These are phyloP conservation scores for Sarcophaga carnaria DNA, from an alignment of 2,888 invertebrate species.

Conservation along the genomic window DNA sequence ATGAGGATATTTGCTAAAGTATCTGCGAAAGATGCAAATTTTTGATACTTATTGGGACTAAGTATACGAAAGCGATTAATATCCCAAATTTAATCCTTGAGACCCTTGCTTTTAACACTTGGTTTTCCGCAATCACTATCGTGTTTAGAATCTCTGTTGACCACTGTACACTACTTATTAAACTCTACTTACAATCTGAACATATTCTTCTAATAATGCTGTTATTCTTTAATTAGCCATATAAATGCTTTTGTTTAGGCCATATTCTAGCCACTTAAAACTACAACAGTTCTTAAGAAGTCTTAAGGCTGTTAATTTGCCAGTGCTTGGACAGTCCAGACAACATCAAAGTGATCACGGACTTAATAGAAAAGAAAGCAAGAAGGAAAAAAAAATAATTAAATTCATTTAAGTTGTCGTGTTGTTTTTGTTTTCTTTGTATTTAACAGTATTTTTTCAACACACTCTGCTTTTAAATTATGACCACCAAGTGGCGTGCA, in stretches of 20 bases:
- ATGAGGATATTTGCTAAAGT: no score
- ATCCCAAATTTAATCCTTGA: no score
- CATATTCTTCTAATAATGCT: background rate
- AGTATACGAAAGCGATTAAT: no score
- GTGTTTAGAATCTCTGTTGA: no score
- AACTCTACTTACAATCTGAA: background rate
- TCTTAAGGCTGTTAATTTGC: conserved; percentile 29
- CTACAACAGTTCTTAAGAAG: conserved; percentile 3
- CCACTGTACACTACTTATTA: no score
- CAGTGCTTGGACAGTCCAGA: background rate
- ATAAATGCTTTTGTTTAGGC: conserved; percentile 1
- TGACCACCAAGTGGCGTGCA: conserved; percentile 46
- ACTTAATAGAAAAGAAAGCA: background rate
- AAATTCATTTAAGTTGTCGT: background rate
- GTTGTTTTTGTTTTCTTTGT: background rate
- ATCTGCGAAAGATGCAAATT: no score
- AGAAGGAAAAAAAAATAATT: background rate
- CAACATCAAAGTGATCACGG: background rate
- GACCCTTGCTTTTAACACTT: no score
- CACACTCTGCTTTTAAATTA: conserved; percentile 34
- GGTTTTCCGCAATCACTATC: no score
- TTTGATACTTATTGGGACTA: no score
- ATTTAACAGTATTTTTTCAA: conserved; percentile 41
- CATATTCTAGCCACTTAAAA: background rate
- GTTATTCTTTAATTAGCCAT: background rate